Conservation (phyloP, 2,113 vertebrate genomes). For the Abramis brama region DNA sequence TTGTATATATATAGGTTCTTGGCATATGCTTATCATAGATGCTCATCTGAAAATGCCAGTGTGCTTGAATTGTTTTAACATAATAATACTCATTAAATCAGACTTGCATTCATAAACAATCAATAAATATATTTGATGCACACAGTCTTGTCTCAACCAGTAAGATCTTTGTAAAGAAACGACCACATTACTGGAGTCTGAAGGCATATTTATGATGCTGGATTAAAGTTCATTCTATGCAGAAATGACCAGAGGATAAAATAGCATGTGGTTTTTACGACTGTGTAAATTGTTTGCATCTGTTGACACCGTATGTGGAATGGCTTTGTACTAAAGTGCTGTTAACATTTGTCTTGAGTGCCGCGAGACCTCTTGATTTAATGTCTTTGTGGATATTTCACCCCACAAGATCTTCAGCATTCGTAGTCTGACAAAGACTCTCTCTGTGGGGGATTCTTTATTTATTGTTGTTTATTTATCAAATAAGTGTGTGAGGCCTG, state of each 20-base stretch:
- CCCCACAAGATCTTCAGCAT: not conserved
- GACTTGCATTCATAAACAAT: not conserved
- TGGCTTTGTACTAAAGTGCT: slow-evolving; percentile 11
- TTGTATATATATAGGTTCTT: too few species aligned
- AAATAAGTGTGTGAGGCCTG: not conserved
- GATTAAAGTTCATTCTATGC: slow-evolving; percentile 38
- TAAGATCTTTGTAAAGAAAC: not conserved
- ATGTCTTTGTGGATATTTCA: slow-evolving; percentile 23
- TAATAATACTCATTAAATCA: too few species aligned
- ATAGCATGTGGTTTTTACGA: slow-evolving; percentile 44
- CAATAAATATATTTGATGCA: not conserved
- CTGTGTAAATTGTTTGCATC: slow-evolving; percentile 51
- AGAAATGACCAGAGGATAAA: slow-evolving; percentile 15
- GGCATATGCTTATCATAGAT: too few species aligned
- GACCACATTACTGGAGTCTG: not conserved
- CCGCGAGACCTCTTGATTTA: slow-evolving; percentile 9
- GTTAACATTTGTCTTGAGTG: not conserved
- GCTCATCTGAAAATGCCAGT: too few species aligned
- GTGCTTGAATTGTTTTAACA: too few species aligned
- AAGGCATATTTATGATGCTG: slow-evolving; percentile 41
- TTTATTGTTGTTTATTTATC: slow-evolving; percentile 17
- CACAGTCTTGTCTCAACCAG: not conserved
- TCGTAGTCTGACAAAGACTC: not conserved
- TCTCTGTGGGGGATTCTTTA: not conserved
- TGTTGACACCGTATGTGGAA: not conserved